phyloP scores from a whole-genome alignment of 2,797 vertebrate species.

The Oceanodroma leucorhoa region DNA sequence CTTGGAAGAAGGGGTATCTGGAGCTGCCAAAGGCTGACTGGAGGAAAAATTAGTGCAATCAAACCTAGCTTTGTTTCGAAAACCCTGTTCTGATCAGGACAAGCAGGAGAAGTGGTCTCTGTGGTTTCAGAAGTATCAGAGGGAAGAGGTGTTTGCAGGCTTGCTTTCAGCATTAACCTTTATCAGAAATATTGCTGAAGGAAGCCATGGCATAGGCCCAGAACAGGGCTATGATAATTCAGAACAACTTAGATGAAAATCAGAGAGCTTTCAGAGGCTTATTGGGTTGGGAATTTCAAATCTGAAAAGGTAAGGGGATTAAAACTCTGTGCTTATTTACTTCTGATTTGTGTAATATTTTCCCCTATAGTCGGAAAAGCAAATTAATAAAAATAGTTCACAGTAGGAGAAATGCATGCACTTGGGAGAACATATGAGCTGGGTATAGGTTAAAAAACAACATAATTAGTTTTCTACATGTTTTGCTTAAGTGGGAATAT shows the following conservation, averaged over 20 bases:
- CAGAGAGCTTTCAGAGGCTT: not conserved
- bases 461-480: constrained; percentile 31
- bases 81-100: not conserved
- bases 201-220: not conserved
- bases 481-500: constrained; percentile 58
- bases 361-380: not conserved
- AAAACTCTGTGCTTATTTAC: not conserved
- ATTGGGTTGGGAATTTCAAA: not conserved
- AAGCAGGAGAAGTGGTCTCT: not conserved
- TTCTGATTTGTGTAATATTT: constrained; percentile 37
- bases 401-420: not conserved
- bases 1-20: not conserved
- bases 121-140: not conserved
- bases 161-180: not conserved
- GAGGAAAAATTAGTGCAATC: not conserved
- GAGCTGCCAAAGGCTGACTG: not conserved
- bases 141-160: not conserved
- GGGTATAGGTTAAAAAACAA: not conserved
- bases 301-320: not conserved
- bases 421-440: not conserved
- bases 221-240: not conserved
- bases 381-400: constrained; percentile 37
- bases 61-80: not conserved
- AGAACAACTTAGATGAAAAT: not conserved
- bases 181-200: not conserved